These are phyloP conservation scores for Perca fluviatilis DNA, from an alignment of 2,113 vertebrate genomes.

Conservation along the genomic window DNA sequence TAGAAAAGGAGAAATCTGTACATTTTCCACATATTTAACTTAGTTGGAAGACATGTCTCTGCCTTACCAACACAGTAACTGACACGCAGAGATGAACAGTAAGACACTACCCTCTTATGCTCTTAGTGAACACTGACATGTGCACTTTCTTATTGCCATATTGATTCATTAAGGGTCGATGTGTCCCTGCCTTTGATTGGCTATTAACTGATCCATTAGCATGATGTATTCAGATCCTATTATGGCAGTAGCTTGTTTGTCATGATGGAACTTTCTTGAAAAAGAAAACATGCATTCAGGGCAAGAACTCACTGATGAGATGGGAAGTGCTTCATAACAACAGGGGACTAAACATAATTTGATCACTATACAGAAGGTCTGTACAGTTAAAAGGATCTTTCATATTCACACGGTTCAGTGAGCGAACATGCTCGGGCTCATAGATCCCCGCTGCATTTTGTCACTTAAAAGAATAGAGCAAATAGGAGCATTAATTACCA, in stretches of 20 bases:
- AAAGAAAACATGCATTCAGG: neutral
- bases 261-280: neutral
- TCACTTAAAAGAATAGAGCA: constrained; percentile 15
- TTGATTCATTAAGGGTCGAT: constrained; percentile 54
- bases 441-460: constrained; percentile 4
- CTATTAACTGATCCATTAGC: constrained; percentile 59
- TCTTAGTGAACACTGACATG: constrained; percentile 33
- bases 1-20: neutral
- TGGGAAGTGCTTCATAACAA: constrained; percentile 5
- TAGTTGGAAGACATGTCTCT: neutral
- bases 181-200: constrained; percentile 27
- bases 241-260: constrained; percentile 16
- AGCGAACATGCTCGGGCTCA: constrained; percentile 9
- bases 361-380: neutral
- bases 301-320: neutral
- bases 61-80: neutral
- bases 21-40: neutral
- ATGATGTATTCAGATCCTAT: constrained; percentile 30
- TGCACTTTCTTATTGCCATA: constrained; percentile 27
- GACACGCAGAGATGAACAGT: neutral
- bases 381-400: constrained; percentile 34
- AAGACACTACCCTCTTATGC: neutral
- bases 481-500: constrained; percentile 59
- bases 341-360: constrained; percentile 9
- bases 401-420: constrained; percentile 18